A percentile compares a stretch with the other conserved stretches of the same genome.
Conservation (phyloP, 2,113 vertebrate genomes). For the Camelus dromedarius region DNA sequence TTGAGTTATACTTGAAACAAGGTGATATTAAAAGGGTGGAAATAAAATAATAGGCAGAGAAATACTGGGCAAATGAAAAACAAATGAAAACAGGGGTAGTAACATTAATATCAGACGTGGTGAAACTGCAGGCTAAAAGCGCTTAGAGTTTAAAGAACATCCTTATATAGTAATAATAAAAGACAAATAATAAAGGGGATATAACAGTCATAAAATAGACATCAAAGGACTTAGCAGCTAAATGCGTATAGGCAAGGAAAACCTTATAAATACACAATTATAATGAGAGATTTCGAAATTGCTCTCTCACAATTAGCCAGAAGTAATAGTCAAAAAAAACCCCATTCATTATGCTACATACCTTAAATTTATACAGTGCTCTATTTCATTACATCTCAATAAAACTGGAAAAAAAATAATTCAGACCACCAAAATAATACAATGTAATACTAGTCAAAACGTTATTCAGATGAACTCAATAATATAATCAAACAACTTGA, state of each 20-base stretch:
- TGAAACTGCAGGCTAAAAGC: background rate
- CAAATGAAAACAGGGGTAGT: background rate
- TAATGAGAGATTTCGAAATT: constrained; percentile 15
- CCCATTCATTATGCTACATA: background rate
- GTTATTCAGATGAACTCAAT: background rate
- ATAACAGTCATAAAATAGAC: background rate
- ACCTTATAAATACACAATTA: background rate
- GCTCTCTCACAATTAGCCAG: background rate
- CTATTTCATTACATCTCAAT: background rate
- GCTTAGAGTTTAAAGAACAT: background rate
- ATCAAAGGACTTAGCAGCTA: background rate
- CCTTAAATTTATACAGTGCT: background rate
- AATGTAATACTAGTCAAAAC: background rate
- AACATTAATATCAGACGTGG: background rate
- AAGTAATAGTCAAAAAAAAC: background rate
- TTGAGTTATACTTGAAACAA: background rate
- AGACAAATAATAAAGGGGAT: background rate
- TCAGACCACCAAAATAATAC: background rate
- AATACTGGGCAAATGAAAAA: background rate
- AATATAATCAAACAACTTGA: background rate
- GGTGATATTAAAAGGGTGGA: background rate
- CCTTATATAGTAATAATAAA: background rate
- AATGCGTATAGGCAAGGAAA: background rate
- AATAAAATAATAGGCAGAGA: background rate
- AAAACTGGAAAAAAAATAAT: background rate